phyloP scores from a whole-genome alignment of 2,888 invertebrate genomes.

The Dyspetes luteomarginatus region DNA sequence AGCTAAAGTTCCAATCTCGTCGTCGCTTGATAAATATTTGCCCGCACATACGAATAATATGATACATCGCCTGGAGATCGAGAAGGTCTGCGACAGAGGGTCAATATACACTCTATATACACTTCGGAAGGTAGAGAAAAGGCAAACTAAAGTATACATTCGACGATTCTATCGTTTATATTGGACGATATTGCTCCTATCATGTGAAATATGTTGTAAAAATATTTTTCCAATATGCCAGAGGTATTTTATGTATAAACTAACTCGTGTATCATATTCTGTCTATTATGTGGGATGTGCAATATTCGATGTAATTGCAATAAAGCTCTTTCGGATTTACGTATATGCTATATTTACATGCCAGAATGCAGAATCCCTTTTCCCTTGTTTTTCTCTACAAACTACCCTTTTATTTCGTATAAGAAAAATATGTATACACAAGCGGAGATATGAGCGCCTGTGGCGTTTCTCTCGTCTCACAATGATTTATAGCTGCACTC shows the following conservation, averaged over 20 bases:
- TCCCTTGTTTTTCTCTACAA: too few species aligned
- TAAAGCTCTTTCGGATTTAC: too few species aligned
- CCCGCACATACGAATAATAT: neutral
- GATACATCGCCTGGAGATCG: neutral
- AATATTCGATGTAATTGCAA: too few species aligned
- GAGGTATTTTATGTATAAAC: too few species aligned
- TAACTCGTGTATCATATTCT: too few species aligned
- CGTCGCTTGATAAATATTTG: neutral
- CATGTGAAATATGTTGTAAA: conserved; percentile 16
- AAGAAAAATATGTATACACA: neutral
- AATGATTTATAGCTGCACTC: conserved; percentile 51
- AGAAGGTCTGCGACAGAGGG: neutral
- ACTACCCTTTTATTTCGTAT: neutral
- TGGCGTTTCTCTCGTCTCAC: conserved; percentile 45
- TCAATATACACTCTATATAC: neutral
- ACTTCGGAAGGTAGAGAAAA: neutral
- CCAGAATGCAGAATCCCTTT: too few species aligned
- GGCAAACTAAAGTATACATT: neutral
- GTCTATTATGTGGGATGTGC: too few species aligned
- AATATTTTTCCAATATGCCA: conserved; percentile 20
- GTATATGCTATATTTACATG: too few species aligned
- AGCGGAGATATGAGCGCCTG: conserved; percentile 29
- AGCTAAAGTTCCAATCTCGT: neutral
- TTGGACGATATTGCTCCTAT: neutral
- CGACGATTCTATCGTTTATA: neutral